Evolutionary conservation across 2,797 vertebrate species (phyloP), one percentile per base, ranked within the genome.

Genomic region (Anableps anableps): DNA sequence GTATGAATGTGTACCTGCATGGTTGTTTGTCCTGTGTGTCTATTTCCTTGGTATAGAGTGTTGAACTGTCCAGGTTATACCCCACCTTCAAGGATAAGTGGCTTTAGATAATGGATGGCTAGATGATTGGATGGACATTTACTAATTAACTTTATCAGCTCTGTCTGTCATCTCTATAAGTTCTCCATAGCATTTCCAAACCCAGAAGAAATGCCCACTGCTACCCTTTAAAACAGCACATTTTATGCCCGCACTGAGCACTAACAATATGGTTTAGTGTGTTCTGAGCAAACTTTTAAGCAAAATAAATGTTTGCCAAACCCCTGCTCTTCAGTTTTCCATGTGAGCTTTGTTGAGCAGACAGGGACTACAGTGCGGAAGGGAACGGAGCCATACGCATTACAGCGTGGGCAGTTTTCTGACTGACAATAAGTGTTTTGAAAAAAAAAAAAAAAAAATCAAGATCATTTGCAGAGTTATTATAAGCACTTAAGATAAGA

Each of bases 331-430:
- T 71, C 13, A 26, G 79, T 74, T 72, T 29, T 31, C 51, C 51
- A 45, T 74, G 78, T 74, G 55, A 75, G 70, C 38, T 72, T 31
- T n/a, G 70, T 38, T 74, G 64, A 71, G 48, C 72, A 45, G 68
- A 76, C 48, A 68, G 9, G 17, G 64, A 34, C 3, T 1, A 36
- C 36, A 41, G n/a, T 19, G 13, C 14, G 36, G 38, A 36, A n/a
- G 51, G 55, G 70, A 83, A 50, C 13, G 1, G 19, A 45, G 72
- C n/a, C 29, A 43, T 21, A 36, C 0, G 6, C 9, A 23, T 60
- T 73, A 41, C 78, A 77, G 58, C 26, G 29, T 50, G 41, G 55
- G 45, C 29, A 45, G 11, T 14, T 13, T 53, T 50, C 31, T 76
- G 29, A 68, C 2, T 13, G 13, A 41, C 29, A 45, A 58, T 71